These are phyloP conservation scores for Chydorus sphaericus DNA, from an alignment of 2,888 invertebrate genomes.

Conservation along the genomic window DNA sequence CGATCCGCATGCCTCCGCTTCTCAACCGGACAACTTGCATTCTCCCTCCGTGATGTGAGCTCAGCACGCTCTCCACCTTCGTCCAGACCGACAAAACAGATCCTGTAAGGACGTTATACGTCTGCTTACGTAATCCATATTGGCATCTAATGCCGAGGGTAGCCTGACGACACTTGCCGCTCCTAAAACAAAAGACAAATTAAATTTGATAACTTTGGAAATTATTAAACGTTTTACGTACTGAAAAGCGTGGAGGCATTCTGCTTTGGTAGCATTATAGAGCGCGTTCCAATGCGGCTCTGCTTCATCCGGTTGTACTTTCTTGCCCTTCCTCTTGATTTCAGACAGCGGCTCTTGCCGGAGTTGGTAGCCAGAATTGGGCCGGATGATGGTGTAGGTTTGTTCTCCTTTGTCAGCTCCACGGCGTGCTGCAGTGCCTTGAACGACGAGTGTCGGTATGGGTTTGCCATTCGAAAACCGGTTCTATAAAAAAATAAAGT, in stretches of 20 bases:
- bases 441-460: background rate
- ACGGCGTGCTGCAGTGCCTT: background rate
- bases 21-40: conserved; percentile 50
- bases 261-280: conserved; percentile 64
- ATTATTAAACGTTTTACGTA: too few relatives aligned
- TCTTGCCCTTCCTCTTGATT: conserved; percentile 82
- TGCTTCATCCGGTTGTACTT: conserved; percentile 58
- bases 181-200: conserved; percentile 29
- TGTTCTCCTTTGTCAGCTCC: background rate
- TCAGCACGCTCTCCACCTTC: conserved; percentile 75
- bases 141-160: conserved; percentile 66
- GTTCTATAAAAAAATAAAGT: background rate
- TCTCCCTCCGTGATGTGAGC: conserved; percentile 47
- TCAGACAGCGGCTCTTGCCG: conserved; percentile 68
- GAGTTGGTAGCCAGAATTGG: conserved; percentile 6
- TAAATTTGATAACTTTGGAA: background rate
- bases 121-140: conserved; percentile 76
- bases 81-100: conserved; percentile 98
- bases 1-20: background rate
- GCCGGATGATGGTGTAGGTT: conserved; percentile 2
- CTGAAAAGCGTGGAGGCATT: conserved; percentile 88
- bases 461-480: background rate
- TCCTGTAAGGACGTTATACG: conserved; percentile 86
- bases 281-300: conserved; percentile 81
- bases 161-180: conserved; percentile 46